Evolutionary conservation across 1,140 invertebrate species (phyloP).

Genomic region (Micrasema longulum): DNA sequence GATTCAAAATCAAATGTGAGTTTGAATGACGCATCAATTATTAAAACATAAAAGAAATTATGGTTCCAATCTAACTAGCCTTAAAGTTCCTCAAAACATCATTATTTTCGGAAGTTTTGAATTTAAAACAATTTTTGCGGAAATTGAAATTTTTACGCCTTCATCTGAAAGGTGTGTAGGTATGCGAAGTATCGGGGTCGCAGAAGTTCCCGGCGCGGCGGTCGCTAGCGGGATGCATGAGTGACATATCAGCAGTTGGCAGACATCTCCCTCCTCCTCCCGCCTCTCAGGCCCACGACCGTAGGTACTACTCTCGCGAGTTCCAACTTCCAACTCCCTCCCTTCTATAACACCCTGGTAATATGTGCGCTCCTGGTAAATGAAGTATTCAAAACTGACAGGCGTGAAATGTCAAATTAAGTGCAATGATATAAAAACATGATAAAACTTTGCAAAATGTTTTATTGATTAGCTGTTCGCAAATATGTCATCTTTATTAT

Average conservation of each 20-base stretch:
- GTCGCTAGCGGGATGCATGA: constrained; percentile 52
- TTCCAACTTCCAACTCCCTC: constrained; percentile 9
- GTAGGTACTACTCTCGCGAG: constrained; percentile 13
- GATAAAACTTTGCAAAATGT: no score
- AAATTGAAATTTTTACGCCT: not conserved
- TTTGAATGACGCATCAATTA: constrained; percentile 12
- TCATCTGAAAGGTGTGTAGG: constrained; percentile 10
- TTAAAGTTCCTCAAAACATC: not conserved
- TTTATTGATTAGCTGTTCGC: no score
- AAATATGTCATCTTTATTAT: no score
- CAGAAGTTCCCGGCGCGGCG: constrained; percentile 51
- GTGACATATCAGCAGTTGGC: constrained; percentile 52
- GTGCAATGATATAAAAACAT: no score
- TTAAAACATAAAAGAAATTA: not conserved
- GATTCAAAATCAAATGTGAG: not conserved
- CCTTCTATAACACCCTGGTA: constrained; percentile 16
- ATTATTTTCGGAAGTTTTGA: no score
- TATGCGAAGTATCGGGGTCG: constrained; percentile 32
- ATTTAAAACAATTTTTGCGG: no score
- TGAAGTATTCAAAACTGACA: constrained; percentile 25
- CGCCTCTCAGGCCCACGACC: constrained; percentile 5
- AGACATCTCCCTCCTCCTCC: constrained; percentile 38
- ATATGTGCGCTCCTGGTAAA: constrained; percentile 7
- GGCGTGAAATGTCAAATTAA: not conserved
- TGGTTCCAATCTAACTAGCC: not conserved